Evolutionary conservation across 2,113 vertebrate species (phyloP), one percentile per base, ranked within the genome.

Genomic region (Dipodomys merriami): DNA sequence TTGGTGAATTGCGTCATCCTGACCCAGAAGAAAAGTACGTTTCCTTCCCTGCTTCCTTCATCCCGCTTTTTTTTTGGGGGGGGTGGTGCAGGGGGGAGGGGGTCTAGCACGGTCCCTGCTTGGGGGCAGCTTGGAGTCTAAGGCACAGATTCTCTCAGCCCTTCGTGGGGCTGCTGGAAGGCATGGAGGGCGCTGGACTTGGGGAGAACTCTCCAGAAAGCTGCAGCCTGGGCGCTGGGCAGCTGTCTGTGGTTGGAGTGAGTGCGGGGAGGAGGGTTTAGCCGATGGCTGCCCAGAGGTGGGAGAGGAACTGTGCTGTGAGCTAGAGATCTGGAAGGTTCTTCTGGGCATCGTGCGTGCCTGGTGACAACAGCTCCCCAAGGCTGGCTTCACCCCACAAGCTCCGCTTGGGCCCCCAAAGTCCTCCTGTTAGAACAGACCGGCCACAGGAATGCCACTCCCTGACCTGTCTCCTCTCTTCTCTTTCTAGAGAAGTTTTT

Each of bases 1-100:
- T 44, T 73, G 72, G 53, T 77, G 46, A 85, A 92, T 74, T 93
- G 87, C 49, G 80, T 95, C 78, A 92, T 97, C 19, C 0, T 96
- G 25, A 96, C 92, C 9, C 96, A 85, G 86, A 98, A 67, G 87
- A 98, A 92, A 96, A 97, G 98, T 98, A 96, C 97, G 97, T 29
- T 18, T 93, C n/a, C 30, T 25, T 65, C n/a, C 73, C 27, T 33
- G 44, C 16, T 73, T 23, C 29, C 0, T 27, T 13, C 0, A 0
- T 18, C n/a, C 18, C 1, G 1, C 25, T 3, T 27, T 57, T 35
- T 86, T 71, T 18, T 74, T 9, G 33, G 81, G 68, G 5, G 19
- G 29, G 13, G 33, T 57, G 46, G 23, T 8, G 67, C 20, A 1
- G 12, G 11, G 19, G 29, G 82, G 2, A 16, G 53, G 53, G 53